Evolutionary conservation across 2,888 invertebrate species (phyloP).

Genomic region (Gasteruption jaculator): DNA sequence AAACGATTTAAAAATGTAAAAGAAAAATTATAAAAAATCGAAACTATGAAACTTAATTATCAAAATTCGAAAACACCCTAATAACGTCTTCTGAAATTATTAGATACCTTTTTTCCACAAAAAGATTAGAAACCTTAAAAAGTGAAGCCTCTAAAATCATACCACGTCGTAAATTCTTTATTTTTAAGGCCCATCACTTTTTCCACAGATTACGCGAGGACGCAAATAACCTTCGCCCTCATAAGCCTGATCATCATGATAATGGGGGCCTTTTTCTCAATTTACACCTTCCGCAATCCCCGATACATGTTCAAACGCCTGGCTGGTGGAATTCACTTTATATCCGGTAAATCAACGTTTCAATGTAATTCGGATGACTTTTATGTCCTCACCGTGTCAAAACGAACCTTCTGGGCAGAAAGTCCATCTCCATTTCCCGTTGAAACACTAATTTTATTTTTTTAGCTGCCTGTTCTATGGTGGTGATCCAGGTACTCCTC

Average conservation of each 20-base stretch:
- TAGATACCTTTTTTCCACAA: too few species aligned
- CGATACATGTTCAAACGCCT: conserved; percentile 86
- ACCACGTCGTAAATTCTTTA: not conserved
- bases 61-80: too few species aligned
- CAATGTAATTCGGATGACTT: too few species aligned
- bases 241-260: conserved; percentile 77
- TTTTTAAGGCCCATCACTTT: conserved; percentile 12
- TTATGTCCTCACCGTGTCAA: too few species aligned
- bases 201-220: conserved; percentile 72
- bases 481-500: conserved; percentile 77
- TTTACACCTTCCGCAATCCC: conserved; percentile 79
- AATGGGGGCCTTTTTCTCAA: conserved; percentile 76
- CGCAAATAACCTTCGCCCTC: conserved; percentile 79
- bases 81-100: too few species aligned
- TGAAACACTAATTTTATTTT: conserved; percentile 9
- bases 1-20: too few species aligned
- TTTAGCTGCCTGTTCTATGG: conserved; percentile 73
- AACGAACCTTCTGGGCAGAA: too few species aligned
- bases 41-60: too few species aligned
- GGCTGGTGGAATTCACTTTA: conserved; percentile 79
- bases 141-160: not conserved
- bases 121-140: too few species aligned
- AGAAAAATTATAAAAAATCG: too few species aligned
- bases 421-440: too few species aligned
- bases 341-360: conserved; percentile 62